A percentile compares a stretch with the other conserved stretches of the same genome.
Evolutionary conservation across 2,113 vertebrate species (phyloP).

Genomic region (Columba janthina): DNA sequence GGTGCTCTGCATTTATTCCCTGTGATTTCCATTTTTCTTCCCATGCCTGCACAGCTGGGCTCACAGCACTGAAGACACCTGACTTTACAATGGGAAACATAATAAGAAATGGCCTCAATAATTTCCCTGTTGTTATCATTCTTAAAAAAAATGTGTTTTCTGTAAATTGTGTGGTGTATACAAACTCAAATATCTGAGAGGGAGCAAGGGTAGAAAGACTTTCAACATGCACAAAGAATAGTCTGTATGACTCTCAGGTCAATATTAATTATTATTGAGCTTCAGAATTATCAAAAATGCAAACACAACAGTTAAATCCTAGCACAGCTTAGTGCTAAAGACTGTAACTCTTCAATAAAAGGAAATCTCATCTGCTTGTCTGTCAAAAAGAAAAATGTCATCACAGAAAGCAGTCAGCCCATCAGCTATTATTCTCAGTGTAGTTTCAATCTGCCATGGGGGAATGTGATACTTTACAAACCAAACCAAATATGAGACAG

Average conservation of each 20-base stretch:
- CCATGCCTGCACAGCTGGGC: background rate
- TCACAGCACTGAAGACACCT: background rate
- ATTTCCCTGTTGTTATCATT: background rate
- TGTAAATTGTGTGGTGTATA: background rate
- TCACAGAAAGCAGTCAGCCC: background rate
- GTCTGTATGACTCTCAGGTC: background rate
- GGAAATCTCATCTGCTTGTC: conserved; percentile 34
- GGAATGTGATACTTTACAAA: conserved; percentile 1
- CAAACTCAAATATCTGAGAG: background rate
- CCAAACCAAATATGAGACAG: background rate
- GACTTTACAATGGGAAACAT: background rate
- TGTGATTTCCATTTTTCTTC: background rate
- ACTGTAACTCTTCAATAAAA: conserved; percentile 21
- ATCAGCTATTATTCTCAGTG: background rate
- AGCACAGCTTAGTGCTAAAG: background rate
- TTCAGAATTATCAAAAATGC: conserved; percentile 26
- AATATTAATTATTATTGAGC: conserved; percentile 23
- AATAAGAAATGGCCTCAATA: background rate
- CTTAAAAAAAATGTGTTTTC: background rate
- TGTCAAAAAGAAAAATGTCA: conserved; percentile 45
- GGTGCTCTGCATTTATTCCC: background rate
- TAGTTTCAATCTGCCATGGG: background rate
- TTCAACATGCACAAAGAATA: background rate
- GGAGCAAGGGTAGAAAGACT: background rate
- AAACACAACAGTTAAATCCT: conserved; percentile 9